Evolutionary conservation across 2,113 vertebrate species (phyloP).

Genomic region (Struthio camelus): DNA sequence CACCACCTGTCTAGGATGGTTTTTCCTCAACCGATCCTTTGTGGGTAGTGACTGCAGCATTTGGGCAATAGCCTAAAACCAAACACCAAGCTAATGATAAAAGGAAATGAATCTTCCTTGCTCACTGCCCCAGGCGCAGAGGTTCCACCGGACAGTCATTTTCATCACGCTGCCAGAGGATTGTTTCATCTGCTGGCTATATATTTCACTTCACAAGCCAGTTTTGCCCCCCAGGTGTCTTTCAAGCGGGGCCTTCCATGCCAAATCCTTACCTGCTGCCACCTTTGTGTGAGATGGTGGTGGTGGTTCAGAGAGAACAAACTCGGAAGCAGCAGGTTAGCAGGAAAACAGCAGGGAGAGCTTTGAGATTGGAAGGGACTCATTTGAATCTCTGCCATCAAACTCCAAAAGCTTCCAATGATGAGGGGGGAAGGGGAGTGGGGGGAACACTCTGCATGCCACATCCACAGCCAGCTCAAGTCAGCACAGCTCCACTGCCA

Average conservation of each 20-base stretch:
- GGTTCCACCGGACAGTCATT: neutral
- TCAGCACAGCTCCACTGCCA: neutral
- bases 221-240: neutral
- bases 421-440: fast-evolving
- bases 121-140: neutral
- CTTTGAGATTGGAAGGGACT: neutral
- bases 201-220: neutral
- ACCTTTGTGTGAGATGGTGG: neutral
- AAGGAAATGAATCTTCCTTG: neutral
- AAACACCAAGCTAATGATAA: neutral
- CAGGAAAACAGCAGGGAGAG: neutral
- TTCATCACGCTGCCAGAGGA: neutral
- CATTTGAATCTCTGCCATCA: neutral
- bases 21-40: neutral
- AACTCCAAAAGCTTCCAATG: neutral
- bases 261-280: neutral
- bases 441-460: neutral
- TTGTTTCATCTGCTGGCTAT: neutral
- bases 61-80: fast-evolving
- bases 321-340: neutral
- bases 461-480: neutral
- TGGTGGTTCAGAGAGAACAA: neutral
- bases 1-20: neutral
- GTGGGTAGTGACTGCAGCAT: neutral
- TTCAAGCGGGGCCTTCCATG: fast-evolving